Evolutionary conservation across 2,888 invertebrate species (phyloP), one percentile per base, ranked within the genome.

Genomic region (Cheilosia grossa): DNA sequence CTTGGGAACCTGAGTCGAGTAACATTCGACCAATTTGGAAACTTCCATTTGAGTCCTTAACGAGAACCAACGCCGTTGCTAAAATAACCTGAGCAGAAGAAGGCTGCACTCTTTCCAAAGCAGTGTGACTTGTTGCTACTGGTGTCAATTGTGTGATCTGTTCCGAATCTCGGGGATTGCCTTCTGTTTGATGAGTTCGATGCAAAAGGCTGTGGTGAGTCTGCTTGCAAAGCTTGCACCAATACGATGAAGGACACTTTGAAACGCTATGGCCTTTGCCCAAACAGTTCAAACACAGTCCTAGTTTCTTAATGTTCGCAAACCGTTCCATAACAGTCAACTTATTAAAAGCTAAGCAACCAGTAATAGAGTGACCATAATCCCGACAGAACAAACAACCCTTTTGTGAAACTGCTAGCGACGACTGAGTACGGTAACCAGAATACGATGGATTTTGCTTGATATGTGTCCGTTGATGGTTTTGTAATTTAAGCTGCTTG

Each of bases 61-160:
- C 81, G 0, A 73, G 27, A 58, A 87, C 69, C 44, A 82, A 21
- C 15, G 88, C 86, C 4, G 86, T 88, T n/a, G 83, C 87, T 10
- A 87, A 69, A 9, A 88, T 63, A 1, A 87, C 67, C 42, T 54
- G 42, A 3, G 10, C 19, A 1, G 15, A 10, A 1, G 44, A 21
- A 17, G 6, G 2, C 4, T 19, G 24, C n/a, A 19, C 44, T 15
- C 5, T 69, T 33, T 69, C 56, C n/a, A 47, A 17, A 9, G 69
- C 69, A 13, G 69, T 15, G 15, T 54, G 24, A 7, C 3, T 21
- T 54, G 19, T 13, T 19, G 54, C 54, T 54, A 17, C 19, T 6
- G 27, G 21, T 27, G 42, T 6, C 7, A 6, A 51, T 17, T 53
- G n/a, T 37, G 42, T 37, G 3, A 19, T 4, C 19, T 19, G 33